phyloP scores from a whole-genome alignment of 1,140 invertebrate genomes.

The Pseudoatta argentina region DNA sequence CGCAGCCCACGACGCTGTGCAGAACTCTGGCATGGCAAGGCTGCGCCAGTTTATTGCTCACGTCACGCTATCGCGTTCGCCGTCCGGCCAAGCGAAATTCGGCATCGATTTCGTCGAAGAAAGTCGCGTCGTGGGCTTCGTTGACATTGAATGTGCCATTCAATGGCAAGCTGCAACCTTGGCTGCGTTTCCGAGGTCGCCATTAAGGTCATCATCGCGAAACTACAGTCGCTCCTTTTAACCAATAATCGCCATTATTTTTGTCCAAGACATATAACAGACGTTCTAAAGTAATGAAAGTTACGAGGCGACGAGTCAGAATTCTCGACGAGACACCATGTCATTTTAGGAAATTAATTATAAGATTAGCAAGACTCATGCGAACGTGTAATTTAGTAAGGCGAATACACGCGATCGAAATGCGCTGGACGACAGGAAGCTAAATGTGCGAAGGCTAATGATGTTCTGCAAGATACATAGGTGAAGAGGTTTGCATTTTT shows the following conservation, averaged over 20 bases:
- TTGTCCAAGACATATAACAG: not conserved
- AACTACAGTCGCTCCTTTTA: not conserved
- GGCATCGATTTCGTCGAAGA: constrained; percentile 68
- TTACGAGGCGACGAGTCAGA: not conserved
- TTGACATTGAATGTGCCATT: constrained; percentile 49
- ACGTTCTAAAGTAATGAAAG: not conserved
- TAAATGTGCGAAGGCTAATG: constrained; percentile 44
- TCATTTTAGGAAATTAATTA: constrained; percentile 62
- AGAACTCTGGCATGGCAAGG: constrained; percentile 22
- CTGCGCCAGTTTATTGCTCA: constrained; percentile 67
- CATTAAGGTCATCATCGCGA: constrained; percentile 18
- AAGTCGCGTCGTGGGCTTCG: constrained; percentile 24
- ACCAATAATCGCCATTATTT: not conserved
- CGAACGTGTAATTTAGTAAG: constrained; percentile 51
- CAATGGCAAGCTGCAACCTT: constrained; percentile 31
- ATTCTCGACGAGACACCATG: constrained; percentile 32
- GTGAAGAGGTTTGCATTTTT: constrained; percentile 24
- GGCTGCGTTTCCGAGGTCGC: constrained; percentile 18
- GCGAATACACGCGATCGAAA: constrained; percentile 60
- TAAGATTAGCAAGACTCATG: constrained; percentile 26
- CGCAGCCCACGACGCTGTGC: constrained; percentile 32
- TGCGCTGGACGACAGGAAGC: constrained; percentile 39
- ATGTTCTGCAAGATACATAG: constrained; percentile 1
- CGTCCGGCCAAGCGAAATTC: constrained; percentile 57
- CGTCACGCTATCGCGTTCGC: constrained; percentile 68